Evolutionary conservation across 2,113 vertebrate genomes (phyloP), one percentile per base, ranked within the genome.

Genomic region (Morone chrysops): DNA sequence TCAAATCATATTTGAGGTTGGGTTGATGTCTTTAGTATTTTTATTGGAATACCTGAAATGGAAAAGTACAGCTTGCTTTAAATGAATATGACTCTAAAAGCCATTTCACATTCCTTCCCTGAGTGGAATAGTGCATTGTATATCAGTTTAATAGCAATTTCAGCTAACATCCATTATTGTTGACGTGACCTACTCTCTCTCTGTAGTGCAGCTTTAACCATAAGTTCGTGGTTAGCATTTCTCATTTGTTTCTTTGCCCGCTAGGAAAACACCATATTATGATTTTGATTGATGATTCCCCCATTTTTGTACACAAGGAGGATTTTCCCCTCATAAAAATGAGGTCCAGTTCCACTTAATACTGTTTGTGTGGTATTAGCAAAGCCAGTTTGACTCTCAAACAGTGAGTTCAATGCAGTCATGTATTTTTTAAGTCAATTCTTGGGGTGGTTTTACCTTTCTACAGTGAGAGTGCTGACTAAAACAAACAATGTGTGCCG

Each of bases 251-350:
- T 75, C 63, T 82, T 73, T 57, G 66, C 77, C 84, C 45, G 8
- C 48, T 78, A 56, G 77, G 81, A 84, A 88, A 90, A 84, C 83
- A 69, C 75, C 63, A 67, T 54, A 78, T 89, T 88, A 82, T 81
- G 80, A 87, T 77, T 79, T 48, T 92, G 92, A 94, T 87, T 83
- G 87, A 94, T 93, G 87, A 84, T 43, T 8, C 16, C 31, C 57
- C 65, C 63, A 40, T 75, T 90, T 88, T 79, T 66, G 75, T 86
- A 57, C 65, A 83, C 18, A 83, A 59, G 50, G 68, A 65, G 69
- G 70, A 82, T 89, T 89, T 92, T 87, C 81, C 87, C 57, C 84
- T 81, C 72, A 2, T 90, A 89, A 89, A 90, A 90, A 71, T 5
- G n/a, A 48, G 72, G 74, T 84, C 73, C 50, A 57, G 36, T 88